Conservation (phyloP, 2,888 invertebrate species). For the Daptonema setosum region DNA sequence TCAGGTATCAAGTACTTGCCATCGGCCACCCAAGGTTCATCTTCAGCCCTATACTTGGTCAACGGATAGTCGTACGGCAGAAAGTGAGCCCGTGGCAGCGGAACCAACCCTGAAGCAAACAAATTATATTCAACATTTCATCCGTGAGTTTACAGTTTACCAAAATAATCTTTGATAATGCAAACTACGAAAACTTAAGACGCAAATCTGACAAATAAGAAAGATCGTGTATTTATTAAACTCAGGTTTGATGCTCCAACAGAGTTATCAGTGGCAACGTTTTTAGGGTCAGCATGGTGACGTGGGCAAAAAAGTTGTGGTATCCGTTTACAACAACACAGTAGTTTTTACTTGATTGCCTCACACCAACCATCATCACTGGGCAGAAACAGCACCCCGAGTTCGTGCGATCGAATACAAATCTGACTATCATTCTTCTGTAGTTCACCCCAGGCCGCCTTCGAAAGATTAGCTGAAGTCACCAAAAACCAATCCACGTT, state of each 20-base stretch:
- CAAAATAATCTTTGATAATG: background rate
- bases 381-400: slow-evolving; percentile 59
- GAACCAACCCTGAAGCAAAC: too few relatives aligned
- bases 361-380: background rate
- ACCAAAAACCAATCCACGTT: slow-evolving; percentile 20
- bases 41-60: slow-evolving; percentile 9
- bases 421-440: slow-evolving; percentile 40
- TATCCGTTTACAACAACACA: too few relatives aligned
- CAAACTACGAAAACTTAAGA: too few relatives aligned
- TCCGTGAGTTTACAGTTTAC: too few relatives aligned
- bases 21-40: slow-evolving; percentile 6
- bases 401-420: slow-evolving; percentile 58
- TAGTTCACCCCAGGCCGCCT: slow-evolving; percentile 75
- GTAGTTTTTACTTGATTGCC: background rate
- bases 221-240: too few relatives aligned
- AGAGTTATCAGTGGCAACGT: too few relatives aligned
- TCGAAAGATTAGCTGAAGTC: slow-evolving; percentile 73
- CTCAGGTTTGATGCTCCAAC: too few relatives aligned
- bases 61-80: slow-evolving; percentile 20
- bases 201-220: too few relatives aligned
- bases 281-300: too few relatives aligned
- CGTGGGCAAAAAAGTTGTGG: too few relatives aligned
- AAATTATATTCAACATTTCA: too few relatives aligned
- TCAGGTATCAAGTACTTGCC: background rate
- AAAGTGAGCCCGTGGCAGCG: background rate